Base-by-base conservation (phyloP, 2,797 vertebrate species). In the Cyprinodon diabolis region DNA sequence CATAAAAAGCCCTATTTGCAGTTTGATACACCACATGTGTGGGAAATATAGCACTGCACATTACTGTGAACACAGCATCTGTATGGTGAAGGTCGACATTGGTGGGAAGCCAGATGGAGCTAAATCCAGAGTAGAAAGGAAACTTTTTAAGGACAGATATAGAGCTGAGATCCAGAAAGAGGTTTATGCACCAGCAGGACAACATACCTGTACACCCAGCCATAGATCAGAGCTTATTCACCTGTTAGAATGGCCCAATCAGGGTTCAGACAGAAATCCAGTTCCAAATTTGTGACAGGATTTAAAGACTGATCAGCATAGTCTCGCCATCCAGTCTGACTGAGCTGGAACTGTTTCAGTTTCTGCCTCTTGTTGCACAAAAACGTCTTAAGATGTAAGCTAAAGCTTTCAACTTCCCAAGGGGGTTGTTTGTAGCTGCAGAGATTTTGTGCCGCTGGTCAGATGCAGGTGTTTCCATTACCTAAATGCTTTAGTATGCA, bases 401-500 rank as follows among this genome's bases (percentile, higher is more conserved):
- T 86, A 89, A 87, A 86, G 87, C 85, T 77, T 88, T 84, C 74
- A 77, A 83, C 85, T 82, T 91, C 85, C 77, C 84, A 68, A 65
- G 86, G 84, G 69, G 82, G 83, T 86, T 88, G 74, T 81, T 83
- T n/a, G 74, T 83, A 79, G 80, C 73, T 81, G 74, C 83, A 90
- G 89, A 85, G 89, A 81, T 87, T 86, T 83, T 70, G 69, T 21
- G 75, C 73, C 69, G 78, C 25, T 0, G 69, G 78, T 86, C 84
- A 85, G 81, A 81, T 92, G 92, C 95, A 97, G 96, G 95, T 96
- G 80, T 87, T 94, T 94, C 92, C 90, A 92, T 95, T 93, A 95
- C 90, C 84, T 90, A 88, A 86, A 82, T 85, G 89, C 90, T 91
- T 87, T 79, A 91, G 92, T 91, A 92, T 86, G 93, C 90, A 84